These are phyloP conservation scores for Lycaon pictus DNA, from an alignment of 2,113 vertebrate genomes.

Conservation along the genomic window DNA sequence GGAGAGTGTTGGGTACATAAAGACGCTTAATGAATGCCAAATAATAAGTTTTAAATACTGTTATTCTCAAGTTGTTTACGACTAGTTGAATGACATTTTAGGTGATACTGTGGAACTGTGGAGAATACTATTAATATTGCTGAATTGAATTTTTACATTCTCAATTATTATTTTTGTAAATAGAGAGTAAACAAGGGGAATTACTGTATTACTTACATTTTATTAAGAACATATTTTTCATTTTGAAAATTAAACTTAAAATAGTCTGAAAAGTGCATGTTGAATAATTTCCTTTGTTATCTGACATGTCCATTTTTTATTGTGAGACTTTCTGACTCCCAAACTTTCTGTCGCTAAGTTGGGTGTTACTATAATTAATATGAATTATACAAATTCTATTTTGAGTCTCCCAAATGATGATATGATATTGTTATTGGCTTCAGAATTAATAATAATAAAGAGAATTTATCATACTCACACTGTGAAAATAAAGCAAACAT, in stretches of 20 bases:
- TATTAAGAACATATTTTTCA: slow-evolving; percentile 62
- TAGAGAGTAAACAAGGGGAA: slow-evolving; percentile 68
- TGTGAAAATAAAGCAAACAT: slow-evolving; percentile 53
- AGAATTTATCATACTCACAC: not conserved
- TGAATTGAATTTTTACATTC: slow-evolving; percentile 64
- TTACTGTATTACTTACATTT: slow-evolving; percentile 65
- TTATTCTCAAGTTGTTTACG: slow-evolving; percentile 66
- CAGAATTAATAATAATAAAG: slow-evolving; percentile 57
- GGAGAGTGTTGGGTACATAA: slow-evolving; percentile 28
- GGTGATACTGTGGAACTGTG: slow-evolving; percentile 76
- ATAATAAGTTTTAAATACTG: slow-evolving; percentile 38
- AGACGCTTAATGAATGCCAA: slow-evolving; percentile 37
- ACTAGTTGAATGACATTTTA: slow-evolving; percentile 57
- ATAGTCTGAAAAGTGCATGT: slow-evolving; percentile 26
- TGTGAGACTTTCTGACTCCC: slow-evolving; percentile 79
- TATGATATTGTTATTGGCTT: slow-evolving; percentile 20
- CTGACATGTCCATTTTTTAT: slow-evolving; percentile 76
- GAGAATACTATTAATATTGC: slow-evolving; percentile 68
- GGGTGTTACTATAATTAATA: slow-evolving; percentile 83
- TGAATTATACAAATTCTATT: slow-evolving; percentile 83
- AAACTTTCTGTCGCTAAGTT: slow-evolving; percentile 82
- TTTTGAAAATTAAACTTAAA: slow-evolving; percentile 77
- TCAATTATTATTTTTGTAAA: slow-evolving; percentile 63
- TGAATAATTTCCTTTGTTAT: slow-evolving; percentile 76
- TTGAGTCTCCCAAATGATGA: slow-evolving; percentile 34